Evolutionary conservation across 1,140 invertebrate genomes (phyloP).

Genomic region (Magallana gigas): DNA sequence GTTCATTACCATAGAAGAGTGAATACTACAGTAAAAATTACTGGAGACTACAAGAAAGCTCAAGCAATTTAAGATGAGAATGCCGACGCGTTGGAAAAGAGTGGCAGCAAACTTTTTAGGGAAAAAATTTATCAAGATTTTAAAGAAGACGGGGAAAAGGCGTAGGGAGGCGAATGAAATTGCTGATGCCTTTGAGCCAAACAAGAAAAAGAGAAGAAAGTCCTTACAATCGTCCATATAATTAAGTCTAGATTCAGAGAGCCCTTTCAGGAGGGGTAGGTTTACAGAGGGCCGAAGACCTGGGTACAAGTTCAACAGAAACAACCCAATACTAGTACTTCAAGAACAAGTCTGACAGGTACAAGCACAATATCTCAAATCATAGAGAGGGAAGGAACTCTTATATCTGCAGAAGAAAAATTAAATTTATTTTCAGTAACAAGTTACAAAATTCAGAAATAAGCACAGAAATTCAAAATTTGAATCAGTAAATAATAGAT

Average conservation of each 20-base stretch:
- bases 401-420: not conserved
- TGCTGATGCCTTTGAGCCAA: not conserved
- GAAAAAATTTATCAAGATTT: constrained; percentile 1
- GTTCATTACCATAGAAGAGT: not conserved
- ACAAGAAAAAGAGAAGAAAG: not conserved
- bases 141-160: constrained; percentile 1
- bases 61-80: not conserved
- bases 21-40: not conserved
- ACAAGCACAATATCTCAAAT: not conserved
- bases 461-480: not conserved
- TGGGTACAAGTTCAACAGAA: not conserved
- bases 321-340: not conserved
- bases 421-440: constrained; percentile 1
- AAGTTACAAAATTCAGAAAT: constrained; percentile 1
- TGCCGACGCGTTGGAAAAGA: not conserved
- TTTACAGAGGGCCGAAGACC: not conserved
- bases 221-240: not conserved
- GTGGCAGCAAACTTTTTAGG: not conserved
- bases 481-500: not conserved
- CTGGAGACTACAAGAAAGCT: not conserved
- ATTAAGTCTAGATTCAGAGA: too few species aligned
- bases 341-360: constrained; percentile 9
- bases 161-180: not conserved
- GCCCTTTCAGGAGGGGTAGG: too few species aligned
- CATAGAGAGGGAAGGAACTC: not conserved